Base-by-base conservation (phyloP, 2,113 vertebrate species). In the Sarotherodon lohbergeri region DNA sequence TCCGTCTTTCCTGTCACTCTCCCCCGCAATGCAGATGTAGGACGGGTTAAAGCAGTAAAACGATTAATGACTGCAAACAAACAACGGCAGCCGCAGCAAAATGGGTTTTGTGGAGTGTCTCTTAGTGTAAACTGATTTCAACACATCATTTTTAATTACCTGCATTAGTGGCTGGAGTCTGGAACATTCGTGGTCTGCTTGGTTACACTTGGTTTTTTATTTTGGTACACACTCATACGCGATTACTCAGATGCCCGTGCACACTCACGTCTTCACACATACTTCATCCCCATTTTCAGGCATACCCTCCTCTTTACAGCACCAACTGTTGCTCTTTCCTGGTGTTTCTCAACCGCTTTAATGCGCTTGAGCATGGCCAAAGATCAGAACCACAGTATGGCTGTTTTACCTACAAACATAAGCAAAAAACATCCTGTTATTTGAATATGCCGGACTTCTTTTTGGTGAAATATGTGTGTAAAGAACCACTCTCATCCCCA, bases 401-500 rank as follows among this genome's bases (percentile, higher is more conserved):
- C 78, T 54, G 63, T 84, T 91, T 81, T 34, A 50, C 24, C 19
- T 73, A 27, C 57, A 52, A 80, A 81, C 24, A 19, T 29, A 63
- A 63, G 2, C 13, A 39, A 55, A 36, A 90, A 85, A 79, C 19
- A 10, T 16, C 39, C 48, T 88, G 59, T 87, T 52, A 19, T 82
- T 84, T 86, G 19, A 90, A 86, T 87, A 83, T 32, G 36, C 50
- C 1, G 27, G 80, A 80, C 52, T 52, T 85, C 41, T 71, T 86
- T 86, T 88, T 90, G 86, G 90, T 94, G 94, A 93, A 91, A 86
- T 88, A 88, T 90, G 88, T 89, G 68, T 87, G 90, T 92, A 84
- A 88, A 86, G 87, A 86, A 34, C 82, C 43, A 27, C 66, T 88
- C 34, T 83, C 86, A 56, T 86, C 81, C 56, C 39, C 24, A 50